Conservation (phyloP, 2,797 vertebrate genomes). For the Gila robusta region DNA sequence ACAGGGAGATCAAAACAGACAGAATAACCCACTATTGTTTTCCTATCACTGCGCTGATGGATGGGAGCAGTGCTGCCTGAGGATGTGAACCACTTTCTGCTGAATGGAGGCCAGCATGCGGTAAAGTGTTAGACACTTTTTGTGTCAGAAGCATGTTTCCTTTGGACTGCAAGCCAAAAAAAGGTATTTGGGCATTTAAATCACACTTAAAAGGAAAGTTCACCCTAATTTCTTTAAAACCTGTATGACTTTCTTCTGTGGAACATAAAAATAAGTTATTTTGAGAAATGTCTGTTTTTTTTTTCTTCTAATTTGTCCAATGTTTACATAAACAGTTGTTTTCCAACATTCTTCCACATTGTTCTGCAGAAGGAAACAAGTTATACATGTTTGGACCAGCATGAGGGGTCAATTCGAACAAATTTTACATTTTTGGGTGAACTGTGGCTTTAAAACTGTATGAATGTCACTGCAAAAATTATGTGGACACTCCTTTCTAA, state of each 20-base stretch:
- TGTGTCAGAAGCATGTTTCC: not conserved
- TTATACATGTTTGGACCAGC: not conserved
- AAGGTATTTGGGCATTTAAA: not conserved
- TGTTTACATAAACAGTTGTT: too few relatives aligned
- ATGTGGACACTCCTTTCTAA: not conserved
- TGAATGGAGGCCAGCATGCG: not conserved
- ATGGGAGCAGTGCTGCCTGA: conserved; percentile 45
- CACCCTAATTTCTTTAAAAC: not conserved
- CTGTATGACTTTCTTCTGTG: not conserved
- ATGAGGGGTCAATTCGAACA: not conserved
- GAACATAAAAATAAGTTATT: not conserved
- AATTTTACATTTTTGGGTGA: not conserved
- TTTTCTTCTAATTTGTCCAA: not conserved
- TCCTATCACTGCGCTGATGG: conserved; percentile 47
- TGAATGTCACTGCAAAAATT: not conserved
- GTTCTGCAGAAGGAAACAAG: not conserved
- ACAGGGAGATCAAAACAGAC: conserved; percentile 61
- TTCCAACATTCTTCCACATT: not conserved
- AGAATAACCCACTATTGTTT: conserved; percentile 54
- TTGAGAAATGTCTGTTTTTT: not conserved
- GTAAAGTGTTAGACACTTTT: not conserved
- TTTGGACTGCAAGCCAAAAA: conserved; percentile 1
- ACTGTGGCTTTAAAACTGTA: not conserved
- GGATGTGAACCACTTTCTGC: conserved; percentile 35
- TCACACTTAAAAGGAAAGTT: not conserved